Evolutionary conservation across 2,113 vertebrate species (phyloP).

Genomic region (Macroglossus sobrinus): DNA sequence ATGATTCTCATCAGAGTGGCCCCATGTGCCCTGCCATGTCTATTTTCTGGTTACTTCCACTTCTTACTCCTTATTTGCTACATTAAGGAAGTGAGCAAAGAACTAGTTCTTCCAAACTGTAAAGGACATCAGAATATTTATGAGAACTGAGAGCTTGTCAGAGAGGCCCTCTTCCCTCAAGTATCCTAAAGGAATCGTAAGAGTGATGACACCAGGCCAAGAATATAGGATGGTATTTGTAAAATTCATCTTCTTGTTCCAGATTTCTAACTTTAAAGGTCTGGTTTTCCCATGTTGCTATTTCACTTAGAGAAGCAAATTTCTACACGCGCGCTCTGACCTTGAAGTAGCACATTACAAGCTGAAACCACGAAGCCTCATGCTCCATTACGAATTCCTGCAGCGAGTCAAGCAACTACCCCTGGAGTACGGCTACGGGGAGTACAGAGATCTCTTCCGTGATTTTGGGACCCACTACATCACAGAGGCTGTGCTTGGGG

Average conservation of each 20-base stretch:
- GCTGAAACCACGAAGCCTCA: slow-evolving; percentile 85
- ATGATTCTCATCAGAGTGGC: too few relatives aligned
- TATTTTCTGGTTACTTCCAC: not conserved
- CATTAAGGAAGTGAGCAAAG: not conserved
- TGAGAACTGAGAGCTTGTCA: not conserved
- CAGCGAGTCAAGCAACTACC: slow-evolving; percentile 87
- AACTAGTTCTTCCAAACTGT: not conserved
- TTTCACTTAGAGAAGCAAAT: slow-evolving; percentile 83
- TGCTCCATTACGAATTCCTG: slow-evolving; percentile 92
- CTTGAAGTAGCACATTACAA: slow-evolving; percentile 88
- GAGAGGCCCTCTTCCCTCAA: not conserved
- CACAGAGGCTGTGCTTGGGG: slow-evolving; percentile 89
- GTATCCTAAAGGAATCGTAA: slow-evolving; percentile 33
- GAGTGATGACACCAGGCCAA: not conserved
- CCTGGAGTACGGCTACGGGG: slow-evolving; percentile 87
- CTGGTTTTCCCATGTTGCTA: slow-evolving; percentile 48
- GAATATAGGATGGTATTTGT: not conserved
- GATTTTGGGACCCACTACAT: slow-evolving; percentile 95
- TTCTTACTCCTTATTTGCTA: not conserved
- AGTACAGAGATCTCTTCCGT: slow-evolving; percentile 90
- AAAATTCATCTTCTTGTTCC: slow-evolving; percentile 38
- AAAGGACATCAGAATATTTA: slow-evolving; percentile 19
- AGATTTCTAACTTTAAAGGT: slow-evolving; percentile 46
- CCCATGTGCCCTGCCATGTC: accelerated
- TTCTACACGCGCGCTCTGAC: slow-evolving; percentile 85